These are phyloP conservation scores for Pachyrhynchus sulphureomaculatus DNA, from an alignment of 1,140 invertebrate species.

Conservation along the genomic window DNA sequence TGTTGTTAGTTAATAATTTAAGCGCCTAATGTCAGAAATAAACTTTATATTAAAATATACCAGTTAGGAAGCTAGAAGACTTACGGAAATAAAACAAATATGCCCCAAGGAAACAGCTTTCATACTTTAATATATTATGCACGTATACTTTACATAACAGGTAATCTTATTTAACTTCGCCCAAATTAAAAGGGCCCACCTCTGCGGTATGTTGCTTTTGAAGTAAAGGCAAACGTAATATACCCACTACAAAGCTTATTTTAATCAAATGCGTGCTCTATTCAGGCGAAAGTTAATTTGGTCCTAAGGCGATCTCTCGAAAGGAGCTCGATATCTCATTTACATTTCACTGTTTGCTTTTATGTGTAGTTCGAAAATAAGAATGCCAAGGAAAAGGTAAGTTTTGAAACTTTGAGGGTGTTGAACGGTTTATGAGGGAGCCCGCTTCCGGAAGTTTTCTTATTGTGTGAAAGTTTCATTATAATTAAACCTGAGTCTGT, in stretches of 20 bases:
- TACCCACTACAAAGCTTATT: slow-evolving; percentile 21
- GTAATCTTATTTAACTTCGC: slow-evolving; percentile 30
- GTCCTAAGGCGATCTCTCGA: slow-evolving; percentile 26
- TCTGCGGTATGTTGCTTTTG: slow-evolving; percentile 1
- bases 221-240: slow-evolving; percentile 17
- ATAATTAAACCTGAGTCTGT: no score
- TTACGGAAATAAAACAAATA: slow-evolving; percentile 22
- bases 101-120: slow-evolving; percentile 16
- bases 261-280: slow-evolving; percentile 33
- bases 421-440: not conserved
- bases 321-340: slow-evolving; percentile 30
- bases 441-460: no score
- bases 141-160: slow-evolving; percentile 21
- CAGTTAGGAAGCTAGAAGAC: no score
- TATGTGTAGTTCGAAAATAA: slow-evolving; percentile 18
- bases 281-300: slow-evolving; percentile 33
- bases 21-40: no score
- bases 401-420: slow-evolving; percentile 1
- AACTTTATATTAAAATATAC: no score
- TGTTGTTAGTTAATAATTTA: no score
- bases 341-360: slow-evolving; percentile 27
- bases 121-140: slow-evolving; percentile 21
- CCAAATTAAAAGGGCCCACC: slow-evolving; percentile 21
- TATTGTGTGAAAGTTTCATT: no score
- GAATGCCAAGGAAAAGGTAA: slow-evolving; percentile 6